Evolutionary conservation across 2,113 vertebrate genomes (phyloP).

Genomic region (Rostratula benghalensis): DNA sequence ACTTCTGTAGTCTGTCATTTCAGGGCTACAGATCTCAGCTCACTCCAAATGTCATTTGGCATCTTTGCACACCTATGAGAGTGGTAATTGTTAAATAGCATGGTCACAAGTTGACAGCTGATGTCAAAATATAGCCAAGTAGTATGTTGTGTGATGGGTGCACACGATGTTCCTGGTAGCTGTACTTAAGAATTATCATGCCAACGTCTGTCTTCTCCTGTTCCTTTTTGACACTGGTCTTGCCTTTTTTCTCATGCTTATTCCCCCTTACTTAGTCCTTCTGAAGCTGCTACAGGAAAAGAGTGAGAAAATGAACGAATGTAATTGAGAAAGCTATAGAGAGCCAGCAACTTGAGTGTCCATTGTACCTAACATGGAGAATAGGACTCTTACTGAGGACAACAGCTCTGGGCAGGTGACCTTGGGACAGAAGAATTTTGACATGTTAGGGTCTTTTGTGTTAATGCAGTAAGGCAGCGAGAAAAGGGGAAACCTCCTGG

Average conservation of each 20-base stretch:
- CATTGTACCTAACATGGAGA: neutral
- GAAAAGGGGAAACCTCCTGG: neutral
- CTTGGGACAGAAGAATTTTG: neutral
- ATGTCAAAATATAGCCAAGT: constrained; percentile 45
- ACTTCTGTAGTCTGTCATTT: neutral
- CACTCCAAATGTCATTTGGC: neutral
- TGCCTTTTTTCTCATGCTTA: neutral
- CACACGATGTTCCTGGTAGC: neutral
- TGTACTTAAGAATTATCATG: neutral
- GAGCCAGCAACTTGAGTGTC: neutral
- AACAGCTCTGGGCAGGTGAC: neutral
- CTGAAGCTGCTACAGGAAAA: neutral
- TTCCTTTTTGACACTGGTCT: neutral
- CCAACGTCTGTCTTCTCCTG: neutral
- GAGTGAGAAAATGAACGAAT: neutral
- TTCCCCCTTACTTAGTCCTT: neutral
- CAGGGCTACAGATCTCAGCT: neutral
- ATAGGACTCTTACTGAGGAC: neutral
- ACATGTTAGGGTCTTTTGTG: neutral
- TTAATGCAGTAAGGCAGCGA: neutral
- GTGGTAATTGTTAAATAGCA: constrained; percentile 1
- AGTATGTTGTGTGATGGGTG: neutral
- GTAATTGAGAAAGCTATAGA: neutral
- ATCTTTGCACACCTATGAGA: constrained; percentile 19
- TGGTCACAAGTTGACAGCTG: constrained; percentile 39